Conservation (phyloP, 2,797 vertebrate genomes). For the Poecilia wingei region DNA sequence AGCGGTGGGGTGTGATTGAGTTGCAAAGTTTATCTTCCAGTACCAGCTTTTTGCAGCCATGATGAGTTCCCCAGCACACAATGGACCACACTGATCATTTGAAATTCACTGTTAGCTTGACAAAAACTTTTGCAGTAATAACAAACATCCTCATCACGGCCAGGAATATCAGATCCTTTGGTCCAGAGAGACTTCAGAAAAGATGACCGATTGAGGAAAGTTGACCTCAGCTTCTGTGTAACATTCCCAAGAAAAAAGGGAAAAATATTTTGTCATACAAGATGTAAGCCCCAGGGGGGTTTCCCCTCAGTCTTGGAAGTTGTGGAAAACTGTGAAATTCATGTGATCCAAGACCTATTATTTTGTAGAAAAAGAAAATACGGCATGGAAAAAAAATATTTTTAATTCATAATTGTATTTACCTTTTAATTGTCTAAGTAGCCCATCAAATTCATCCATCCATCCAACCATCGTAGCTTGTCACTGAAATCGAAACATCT, state of each 20-base stretch:
- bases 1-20: slow-evolving; percentile 64
- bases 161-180: slow-evolving; percentile 64
- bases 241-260: slow-evolving; percentile 36
- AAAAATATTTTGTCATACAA: slow-evolving; percentile 47
- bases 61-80: slow-evolving; percentile 60
- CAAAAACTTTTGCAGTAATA: slow-evolving; percentile 59
- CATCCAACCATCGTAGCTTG: background rate
- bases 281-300: slow-evolving; percentile 30
- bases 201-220: slow-evolving; percentile 65
- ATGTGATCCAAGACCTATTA: background rate
- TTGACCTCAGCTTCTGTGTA: slow-evolving; percentile 32
- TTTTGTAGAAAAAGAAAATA: background rate
- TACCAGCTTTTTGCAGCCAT: slow-evolving; percentile 54
- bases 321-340: background rate
- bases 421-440: background rate
- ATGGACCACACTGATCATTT: slow-evolving; percentile 54
- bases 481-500: background rate
- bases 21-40: slow-evolving; percentile 71
- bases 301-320: background rate
- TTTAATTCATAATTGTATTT: background rate
- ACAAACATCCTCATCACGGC: slow-evolving; percentile 62
- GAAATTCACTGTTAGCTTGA: slow-evolving; percentile 66
- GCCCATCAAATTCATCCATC: background rate
- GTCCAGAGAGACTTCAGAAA: slow-evolving; percentile 65
- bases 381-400: background rate